These are phyloP conservation scores for Todus mexicanus DNA, from an alignment of 2,797 vertebrate species.

Conservation along the genomic window DNA sequence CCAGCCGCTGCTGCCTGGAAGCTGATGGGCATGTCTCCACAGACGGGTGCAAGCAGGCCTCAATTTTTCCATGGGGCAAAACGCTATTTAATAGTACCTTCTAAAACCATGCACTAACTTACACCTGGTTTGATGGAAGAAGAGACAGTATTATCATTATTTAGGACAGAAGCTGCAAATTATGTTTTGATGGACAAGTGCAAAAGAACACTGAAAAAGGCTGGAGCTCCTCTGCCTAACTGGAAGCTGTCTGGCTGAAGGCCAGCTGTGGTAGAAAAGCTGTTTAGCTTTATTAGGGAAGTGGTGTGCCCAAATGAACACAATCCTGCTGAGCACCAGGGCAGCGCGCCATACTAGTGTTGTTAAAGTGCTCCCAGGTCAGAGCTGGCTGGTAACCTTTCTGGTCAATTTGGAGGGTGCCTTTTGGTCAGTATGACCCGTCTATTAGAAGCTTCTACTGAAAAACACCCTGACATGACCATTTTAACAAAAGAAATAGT, in stretches of 20 bases:
- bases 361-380: not conserved
- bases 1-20: not conserved
- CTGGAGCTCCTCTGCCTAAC: not conserved
- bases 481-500: not conserved
- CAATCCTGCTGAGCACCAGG: not conserved
- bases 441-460: not conserved
- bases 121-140: not conserved
- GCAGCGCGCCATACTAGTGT: not conserved
- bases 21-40: not conserved
- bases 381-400: not conserved
- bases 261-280: not conserved
- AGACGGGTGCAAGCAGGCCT: not conserved
- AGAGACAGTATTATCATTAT: not conserved
- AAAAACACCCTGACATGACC: not conserved
- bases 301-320: not conserved
- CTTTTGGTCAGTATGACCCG: not conserved
- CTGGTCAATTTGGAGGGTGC: not conserved
- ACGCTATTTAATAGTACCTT: not conserved
- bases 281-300: not conserved
- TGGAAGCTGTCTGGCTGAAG: not conserved
- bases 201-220: not conserved
- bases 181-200: not conserved
- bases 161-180: not conserved
- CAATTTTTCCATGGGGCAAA: not conserved
- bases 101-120: not conserved